Base-by-base conservation (phyloP, 2,797 vertebrate species). In the Centroberyx gerrardi region DNA sequence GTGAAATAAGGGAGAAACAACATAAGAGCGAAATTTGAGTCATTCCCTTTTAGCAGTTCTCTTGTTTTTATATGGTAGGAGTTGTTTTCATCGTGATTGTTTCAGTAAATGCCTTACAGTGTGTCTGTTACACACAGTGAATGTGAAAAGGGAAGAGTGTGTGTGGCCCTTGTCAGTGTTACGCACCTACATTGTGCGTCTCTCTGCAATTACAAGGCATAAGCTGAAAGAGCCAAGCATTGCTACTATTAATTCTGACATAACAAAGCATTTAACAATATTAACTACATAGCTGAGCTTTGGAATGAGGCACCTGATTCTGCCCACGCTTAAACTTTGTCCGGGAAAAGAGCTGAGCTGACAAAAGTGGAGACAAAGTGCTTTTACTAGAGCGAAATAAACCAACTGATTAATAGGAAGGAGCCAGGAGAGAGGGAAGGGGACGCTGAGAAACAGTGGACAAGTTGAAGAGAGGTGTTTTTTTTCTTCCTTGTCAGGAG, bases 311-410 rank as follows among this genome's bases (percentile, higher is more conserved):
- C 58, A 29, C 42, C n/a, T 72, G 81, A 69, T 80, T 63, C n/a
- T 69, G 51, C 67, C 46, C 10, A 28, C 13, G 13, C 18, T 38
- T 27, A 44, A 79, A 74, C 33, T 76, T 72, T 62, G 56, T 80
- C 62, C 15, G 38, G 59, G 22, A 55, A 62, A 62, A 74, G 31
- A 55, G 77, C 74, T 81, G 75, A 85, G 53, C 56, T 7, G 82
- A 81, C 76, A 74, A 61, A 81, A 72, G 29, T 5, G 0, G 44
- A 62, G 58, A 76, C 48, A 1, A 12, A 52, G 44, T 2, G 51
- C 28, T 66, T 83, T 76, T 67, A 51, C 62, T 2, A 3, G 55
- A 55, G 72, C 76, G 62, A 70, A 78, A 83, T 80, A 72, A 78
- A 81, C 18, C 22, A 9, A 36, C 38, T 80, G 80, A 80, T 82